Conservation (phyloP, 2,797 vertebrate genomes). For the Typhlichthys subterraneus region DNA sequence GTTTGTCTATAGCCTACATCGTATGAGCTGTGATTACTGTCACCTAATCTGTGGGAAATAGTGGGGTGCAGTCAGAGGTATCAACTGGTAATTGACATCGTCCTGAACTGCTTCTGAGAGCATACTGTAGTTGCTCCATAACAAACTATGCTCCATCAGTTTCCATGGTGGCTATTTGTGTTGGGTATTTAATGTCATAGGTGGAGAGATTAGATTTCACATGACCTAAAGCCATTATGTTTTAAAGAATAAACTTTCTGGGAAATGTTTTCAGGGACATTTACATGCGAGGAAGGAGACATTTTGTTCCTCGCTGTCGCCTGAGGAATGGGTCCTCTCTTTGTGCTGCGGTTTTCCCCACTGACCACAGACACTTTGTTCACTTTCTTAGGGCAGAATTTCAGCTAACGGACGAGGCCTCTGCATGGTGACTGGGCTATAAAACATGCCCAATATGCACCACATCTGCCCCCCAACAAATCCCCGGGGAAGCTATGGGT, state of each 20-base stretch:
- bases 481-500: conserved; percentile 40
- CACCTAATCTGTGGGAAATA: conserved; percentile 1
- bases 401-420: conserved; percentile 41
- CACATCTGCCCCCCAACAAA: conserved; percentile 53
- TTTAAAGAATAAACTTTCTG: conserved; percentile 26
- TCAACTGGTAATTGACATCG: neutral
- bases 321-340: conserved; percentile 47
- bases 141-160: neutral
- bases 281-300: conserved; percentile 38
- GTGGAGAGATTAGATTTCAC: conserved; percentile 31
- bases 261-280: conserved; percentile 45
- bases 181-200: conserved; percentile 18
- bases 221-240: conserved; percentile 24
- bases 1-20: neutral
- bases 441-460: conserved; percentile 59
- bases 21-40: neutral
- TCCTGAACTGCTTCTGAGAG: neutral
- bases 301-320: conserved; percentile 47
- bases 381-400: conserved; percentile 57
- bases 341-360: conserved; percentile 36
- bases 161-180: neutral
- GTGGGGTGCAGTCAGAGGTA: conserved; percentile 3
- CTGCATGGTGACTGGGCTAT: conserved; percentile 34
- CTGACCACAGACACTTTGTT: conserved; percentile 67
- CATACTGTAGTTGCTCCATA: neutral